Percentiles rank a stretch among this genome's conserved stretches.
Evolutionary conservation across 2,888 invertebrate genomes (phyloP).

Genomic region (Tortricodes alternella): DNA sequence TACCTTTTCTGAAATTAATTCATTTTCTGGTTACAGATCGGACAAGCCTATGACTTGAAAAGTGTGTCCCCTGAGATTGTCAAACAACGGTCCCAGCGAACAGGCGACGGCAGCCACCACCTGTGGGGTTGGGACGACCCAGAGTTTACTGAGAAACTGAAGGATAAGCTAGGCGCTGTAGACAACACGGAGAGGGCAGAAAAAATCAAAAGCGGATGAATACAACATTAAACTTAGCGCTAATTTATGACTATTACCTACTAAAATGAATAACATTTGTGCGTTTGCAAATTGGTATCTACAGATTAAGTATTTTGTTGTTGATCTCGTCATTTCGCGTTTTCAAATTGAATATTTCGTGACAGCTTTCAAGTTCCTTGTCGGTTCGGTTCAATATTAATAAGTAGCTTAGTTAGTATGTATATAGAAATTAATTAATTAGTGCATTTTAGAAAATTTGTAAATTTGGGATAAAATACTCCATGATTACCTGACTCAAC

Average conservation of each 20-base stretch:
- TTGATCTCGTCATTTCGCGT: neutral
- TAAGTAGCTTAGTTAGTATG: no score
- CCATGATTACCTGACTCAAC: no score
- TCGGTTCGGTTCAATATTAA: no score
- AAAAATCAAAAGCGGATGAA: constrained; percentile 43
- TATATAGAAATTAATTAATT: no score
- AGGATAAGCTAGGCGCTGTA: constrained; percentile 60
- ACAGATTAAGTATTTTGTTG: no score
- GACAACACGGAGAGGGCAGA: constrained; percentile 45
- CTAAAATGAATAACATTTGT: no score
- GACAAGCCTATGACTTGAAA: constrained; percentile 90
- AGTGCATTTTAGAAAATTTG: no score
- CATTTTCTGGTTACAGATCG: no score
- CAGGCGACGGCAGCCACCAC: constrained; percentile 86
- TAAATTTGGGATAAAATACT: no score
- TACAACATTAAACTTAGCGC: neutral
- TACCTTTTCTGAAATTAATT: no score
- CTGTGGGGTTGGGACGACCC: constrained; percentile 88
- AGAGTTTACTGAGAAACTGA: constrained; percentile 79
- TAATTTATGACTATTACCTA: neutral
- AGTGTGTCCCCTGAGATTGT: constrained; percentile 86
- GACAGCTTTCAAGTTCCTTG: no score
- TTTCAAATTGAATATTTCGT: neutral
- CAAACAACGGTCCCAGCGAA: constrained; percentile 83
- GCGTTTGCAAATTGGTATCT: no score